Conservation (phyloP, 2,113 vertebrate species). For the Colinus virginianus region DNA sequence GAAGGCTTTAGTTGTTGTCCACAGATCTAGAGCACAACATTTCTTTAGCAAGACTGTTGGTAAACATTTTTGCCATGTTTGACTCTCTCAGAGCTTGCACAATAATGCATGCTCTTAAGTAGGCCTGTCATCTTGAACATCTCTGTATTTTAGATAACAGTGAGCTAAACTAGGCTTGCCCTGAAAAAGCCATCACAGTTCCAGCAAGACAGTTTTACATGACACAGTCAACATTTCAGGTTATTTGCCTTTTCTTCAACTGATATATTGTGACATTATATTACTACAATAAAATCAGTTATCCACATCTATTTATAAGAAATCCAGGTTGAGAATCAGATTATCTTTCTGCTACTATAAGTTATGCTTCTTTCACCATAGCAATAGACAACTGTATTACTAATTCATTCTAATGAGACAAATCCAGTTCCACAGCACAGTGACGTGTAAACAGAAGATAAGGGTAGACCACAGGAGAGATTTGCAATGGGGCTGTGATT, state of each 20-base stretch:
- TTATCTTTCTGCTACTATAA: neutral
- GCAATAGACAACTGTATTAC: neutral
- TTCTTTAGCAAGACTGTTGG: neutral
- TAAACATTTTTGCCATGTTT: neutral
- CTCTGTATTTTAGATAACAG: neutral
- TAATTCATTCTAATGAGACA: neutral
- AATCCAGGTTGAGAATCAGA: neutral
- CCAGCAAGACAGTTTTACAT: neutral
- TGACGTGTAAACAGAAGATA: neutral
- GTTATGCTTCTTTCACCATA: neutral
- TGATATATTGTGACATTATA: neutral
- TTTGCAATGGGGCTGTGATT: neutral
- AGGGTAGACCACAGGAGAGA: neutral
- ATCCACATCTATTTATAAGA: neutral
- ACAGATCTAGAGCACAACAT: neutral
- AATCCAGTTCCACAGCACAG: neutral
- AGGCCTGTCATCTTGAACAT: neutral
- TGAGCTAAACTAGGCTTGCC: neutral
- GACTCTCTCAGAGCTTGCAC: neutral
- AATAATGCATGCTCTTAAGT: neutral
- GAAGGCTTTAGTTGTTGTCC: neutral
- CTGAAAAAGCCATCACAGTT: neutral
- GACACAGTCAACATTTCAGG: neutral
- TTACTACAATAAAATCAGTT: neutral
- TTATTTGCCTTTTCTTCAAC: neutral